Evolutionary conservation across 2,888 invertebrate genomes (phyloP).

Genomic region (Drosophila merina): DNA sequence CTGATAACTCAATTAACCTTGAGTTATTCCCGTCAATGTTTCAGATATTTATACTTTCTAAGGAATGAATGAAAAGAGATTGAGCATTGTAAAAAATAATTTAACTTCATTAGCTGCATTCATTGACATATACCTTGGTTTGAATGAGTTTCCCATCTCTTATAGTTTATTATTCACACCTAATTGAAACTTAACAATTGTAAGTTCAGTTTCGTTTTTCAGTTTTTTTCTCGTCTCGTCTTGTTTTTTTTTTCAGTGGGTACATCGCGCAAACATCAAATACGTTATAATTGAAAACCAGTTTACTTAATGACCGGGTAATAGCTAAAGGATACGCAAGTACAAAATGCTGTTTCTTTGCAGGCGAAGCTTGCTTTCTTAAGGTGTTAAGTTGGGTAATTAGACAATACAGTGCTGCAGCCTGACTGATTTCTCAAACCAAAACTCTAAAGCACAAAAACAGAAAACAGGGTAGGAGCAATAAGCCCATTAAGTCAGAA

Average conservation of each 20-base stretch:
- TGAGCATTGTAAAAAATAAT: slow-evolving; percentile 51
- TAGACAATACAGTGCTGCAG: slow-evolving; percentile 47
- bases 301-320: slow-evolving; percentile 43
- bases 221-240: slow-evolving; percentile 24
- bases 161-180: slow-evolving; percentile 65
- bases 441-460: not conserved
- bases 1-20: no score
- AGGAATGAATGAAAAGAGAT: slow-evolving; percentile 31
- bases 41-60: no score
- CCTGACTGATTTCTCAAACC: slow-evolving; percentile 30
- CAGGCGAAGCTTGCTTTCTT: slow-evolving; percentile 11
- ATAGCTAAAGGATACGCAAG: not conserved
- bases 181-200: slow-evolving; percentile 64
- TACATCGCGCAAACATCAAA: slow-evolving; percentile 39
- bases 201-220: slow-evolving; percentile 4
- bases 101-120: slow-evolving; percentile 75
- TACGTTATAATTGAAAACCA: slow-evolving; percentile 71
- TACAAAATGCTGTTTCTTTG: slow-evolving; percentile 2
- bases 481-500: slow-evolving; percentile 46
- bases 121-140: slow-evolving; percentile 28
- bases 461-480: slow-evolving; percentile 45
- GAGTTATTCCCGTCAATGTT: no score
- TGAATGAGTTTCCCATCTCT: not conserved
- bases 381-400: slow-evolving; percentile 50
- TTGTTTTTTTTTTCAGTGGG: slow-evolving; percentile 19